phyloP scores from a whole-genome alignment of 2,797 vertebrate genomes.

The Rhabdomys pumilio region DNA sequence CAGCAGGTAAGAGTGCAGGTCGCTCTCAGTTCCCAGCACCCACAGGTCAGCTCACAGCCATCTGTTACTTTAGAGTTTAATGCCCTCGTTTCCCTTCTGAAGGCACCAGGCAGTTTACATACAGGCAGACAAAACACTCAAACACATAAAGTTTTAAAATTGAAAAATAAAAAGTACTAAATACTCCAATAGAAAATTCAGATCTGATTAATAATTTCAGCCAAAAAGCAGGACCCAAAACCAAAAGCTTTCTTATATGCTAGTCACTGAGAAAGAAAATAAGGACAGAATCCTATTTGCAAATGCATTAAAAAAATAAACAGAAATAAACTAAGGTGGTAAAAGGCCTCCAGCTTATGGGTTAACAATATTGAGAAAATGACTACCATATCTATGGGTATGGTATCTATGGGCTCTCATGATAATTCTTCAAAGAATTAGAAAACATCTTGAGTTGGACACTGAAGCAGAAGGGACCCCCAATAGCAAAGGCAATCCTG shows the following conservation, averaged over 20 bases:
- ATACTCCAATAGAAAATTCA: background rate
- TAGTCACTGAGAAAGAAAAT: background rate
- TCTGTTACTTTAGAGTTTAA: background rate
- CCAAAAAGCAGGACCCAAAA: background rate
- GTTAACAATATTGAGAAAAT: background rate
- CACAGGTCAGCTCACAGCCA: background rate
- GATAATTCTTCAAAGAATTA: background rate
- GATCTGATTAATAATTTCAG: background rate
- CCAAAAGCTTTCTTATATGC: background rate
- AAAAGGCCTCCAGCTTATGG: background rate
- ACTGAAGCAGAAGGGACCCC: background rate
- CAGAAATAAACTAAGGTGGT: too few species aligned
- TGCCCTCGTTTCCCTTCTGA: background rate
- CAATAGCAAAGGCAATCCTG: background rate
- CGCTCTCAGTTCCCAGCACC: background rate
- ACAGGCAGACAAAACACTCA: background rate
- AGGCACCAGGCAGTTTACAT: background rate
- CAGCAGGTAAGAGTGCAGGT: background rate
- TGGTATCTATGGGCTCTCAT: background rate
- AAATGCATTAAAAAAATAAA: background rate
- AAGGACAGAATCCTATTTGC: too few species aligned
- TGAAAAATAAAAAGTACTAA: background rate
- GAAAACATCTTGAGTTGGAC: background rate
- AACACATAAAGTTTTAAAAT: background rate
- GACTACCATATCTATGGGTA: background rate